phyloP scores from a whole-genome alignment of 2,797 vertebrate species.

The Hemibagrus guttatus region DNA sequence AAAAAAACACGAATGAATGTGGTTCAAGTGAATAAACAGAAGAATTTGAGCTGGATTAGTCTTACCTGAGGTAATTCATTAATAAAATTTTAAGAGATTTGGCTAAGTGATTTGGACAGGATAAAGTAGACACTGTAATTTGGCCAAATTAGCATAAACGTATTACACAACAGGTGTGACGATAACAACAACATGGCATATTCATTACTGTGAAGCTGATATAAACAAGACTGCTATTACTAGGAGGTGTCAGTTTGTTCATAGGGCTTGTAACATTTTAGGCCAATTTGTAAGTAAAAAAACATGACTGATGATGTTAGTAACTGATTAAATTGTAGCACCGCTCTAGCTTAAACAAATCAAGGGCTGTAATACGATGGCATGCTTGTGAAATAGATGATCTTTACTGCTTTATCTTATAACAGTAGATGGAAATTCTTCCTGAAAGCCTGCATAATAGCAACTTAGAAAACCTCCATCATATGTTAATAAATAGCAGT shows the following conservation, averaged over 20 bases:
- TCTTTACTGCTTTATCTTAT: neutral
- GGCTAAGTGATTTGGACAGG: neutral
- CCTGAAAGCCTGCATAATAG: neutral
- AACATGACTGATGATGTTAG: neutral
- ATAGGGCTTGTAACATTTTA: neutral
- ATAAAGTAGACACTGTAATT: neutral
- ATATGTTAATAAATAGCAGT: conserved; percentile 2
- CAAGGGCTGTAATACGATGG: neutral
- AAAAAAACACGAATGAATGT: neutral
- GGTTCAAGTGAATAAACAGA: neutral
- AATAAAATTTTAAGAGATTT: neutral
- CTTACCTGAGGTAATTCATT: neutral
- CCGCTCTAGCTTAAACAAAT: neutral
- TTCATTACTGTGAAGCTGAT: neutral
- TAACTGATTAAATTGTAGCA: neutral
- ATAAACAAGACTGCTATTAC: neutral
- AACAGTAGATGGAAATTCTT: neutral
- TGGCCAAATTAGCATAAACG: neutral
- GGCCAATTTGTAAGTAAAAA: neutral
- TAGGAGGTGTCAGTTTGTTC: neutral
- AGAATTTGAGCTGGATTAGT: neutral
- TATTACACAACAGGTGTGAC: neutral
- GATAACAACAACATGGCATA: neutral
- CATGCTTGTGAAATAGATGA: neutral
- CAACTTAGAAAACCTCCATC: neutral